Conservation (phyloP, 2,113 vertebrate genomes). For the Benitochromis conjunctus region DNA sequence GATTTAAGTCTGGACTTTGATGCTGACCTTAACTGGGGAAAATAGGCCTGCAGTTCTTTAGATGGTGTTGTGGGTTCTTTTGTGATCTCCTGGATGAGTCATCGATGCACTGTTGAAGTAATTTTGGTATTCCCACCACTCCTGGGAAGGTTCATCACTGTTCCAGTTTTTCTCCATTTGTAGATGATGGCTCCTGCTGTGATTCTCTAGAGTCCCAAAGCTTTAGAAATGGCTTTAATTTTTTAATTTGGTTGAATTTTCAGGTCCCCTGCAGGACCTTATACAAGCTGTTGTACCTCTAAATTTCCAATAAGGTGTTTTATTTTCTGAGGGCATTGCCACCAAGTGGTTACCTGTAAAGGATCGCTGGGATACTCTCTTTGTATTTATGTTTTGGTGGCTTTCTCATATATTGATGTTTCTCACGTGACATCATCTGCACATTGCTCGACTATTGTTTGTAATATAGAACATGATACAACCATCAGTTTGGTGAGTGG, state of each 20-base stretch:
- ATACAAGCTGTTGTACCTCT: background rate
- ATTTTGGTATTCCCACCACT: background rate
- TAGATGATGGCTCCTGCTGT: background rate
- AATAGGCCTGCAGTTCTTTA: background rate
- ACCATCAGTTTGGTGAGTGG: background rate
- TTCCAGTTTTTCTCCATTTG: background rate
- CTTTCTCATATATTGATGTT: background rate
- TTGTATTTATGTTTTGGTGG: too few relatives aligned
- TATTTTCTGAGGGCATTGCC: background rate
- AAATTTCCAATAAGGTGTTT: background rate
- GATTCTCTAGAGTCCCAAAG: background rate
- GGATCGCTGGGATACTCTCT: too few relatives aligned
- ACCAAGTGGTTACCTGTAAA: background rate
- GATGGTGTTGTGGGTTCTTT: background rate
- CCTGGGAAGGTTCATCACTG: background rate
- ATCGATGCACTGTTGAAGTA: background rate
- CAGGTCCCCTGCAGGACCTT: background rate
- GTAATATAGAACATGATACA: background rate
- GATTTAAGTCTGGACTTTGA: background rate
- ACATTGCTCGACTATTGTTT: background rate
- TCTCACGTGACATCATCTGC: background rate
- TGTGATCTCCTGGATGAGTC: background rate
- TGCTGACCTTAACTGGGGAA: background rate
- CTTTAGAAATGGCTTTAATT: background rate
- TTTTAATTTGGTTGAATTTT: background rate